These are phyloP conservation scores for Platygyra sinensis DNA, from an alignment of 64 coral and sea anemone genomes.

Conservation along the genomic window DNA sequence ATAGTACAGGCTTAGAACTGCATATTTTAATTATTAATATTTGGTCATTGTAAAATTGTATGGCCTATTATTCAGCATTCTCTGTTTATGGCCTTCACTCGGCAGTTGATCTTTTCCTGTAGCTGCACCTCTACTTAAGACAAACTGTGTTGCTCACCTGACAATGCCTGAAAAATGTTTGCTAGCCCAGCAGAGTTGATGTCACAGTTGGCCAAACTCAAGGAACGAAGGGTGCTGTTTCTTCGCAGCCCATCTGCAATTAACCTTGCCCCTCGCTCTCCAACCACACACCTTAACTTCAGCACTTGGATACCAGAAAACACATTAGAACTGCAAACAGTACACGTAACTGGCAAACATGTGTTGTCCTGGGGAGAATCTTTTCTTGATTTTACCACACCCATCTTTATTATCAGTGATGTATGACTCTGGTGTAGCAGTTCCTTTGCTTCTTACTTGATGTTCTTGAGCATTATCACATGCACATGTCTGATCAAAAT, in stretches of 20 bases:
- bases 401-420: too few species aligned
- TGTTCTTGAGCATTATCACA: neutral
- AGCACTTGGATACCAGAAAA: constrained; percentile 60
- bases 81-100: too few species aligned
- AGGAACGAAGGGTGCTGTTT: constrained; percentile 50
- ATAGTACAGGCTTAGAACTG: too few species aligned
- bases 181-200: constrained; percentile 56
- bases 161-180: constrained; percentile 40
- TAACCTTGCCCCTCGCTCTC: constrained; percentile 36
- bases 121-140: neutral
- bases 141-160: constrained; percentile 17
- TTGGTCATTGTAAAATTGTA: too few species aligned
- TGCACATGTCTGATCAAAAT: neutral
- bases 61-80: too few species aligned
- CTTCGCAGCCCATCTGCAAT: constrained; percentile 28
- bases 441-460: neutral
- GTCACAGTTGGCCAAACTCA: constrained; percentile 53
- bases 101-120: too few species aligned
- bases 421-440: neutral
- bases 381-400: neutral
- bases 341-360: neutral
- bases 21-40: too few species aligned
- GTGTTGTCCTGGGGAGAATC: neutral
- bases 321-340: too few species aligned
- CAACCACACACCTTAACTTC: constrained; percentile 32